Percentiles rank a stretch among this genome's conserved stretches.
These are phyloP conservation scores for Halesus radiatus DNA, from an alignment of 1,140 invertebrate species.

Conservation along the genomic window DNA sequence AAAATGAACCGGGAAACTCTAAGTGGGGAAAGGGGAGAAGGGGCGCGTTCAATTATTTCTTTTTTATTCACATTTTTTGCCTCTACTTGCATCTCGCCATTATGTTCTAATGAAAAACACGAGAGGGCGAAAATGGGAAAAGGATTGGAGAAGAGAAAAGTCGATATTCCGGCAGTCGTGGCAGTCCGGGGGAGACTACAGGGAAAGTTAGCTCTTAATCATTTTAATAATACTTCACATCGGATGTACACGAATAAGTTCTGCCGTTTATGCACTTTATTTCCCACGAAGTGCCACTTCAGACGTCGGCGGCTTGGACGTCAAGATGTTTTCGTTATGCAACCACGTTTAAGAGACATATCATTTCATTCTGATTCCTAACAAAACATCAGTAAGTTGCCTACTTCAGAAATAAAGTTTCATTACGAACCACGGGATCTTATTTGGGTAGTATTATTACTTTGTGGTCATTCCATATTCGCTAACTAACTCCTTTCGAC, in stretches of 20 bases:
- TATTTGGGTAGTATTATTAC: too few species aligned
- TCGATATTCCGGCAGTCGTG: constrained; percentile 21
- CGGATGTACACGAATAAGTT: constrained; percentile 16
- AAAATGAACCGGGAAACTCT: constrained; percentile 45
- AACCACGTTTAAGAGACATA: too few species aligned
- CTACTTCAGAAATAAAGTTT: too few species aligned
- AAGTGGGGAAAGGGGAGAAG: constrained; percentile 28
- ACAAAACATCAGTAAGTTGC: too few species aligned
- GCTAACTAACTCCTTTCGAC: too few species aligned
- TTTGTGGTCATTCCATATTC: too few species aligned
- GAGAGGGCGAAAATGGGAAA: constrained; percentile 33
- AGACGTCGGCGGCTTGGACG: neutral
- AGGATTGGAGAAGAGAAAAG: constrained; percentile 42
- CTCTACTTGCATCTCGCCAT: constrained; percentile 47
- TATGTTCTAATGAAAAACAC: constrained; percentile 49
- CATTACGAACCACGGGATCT: too few species aligned
- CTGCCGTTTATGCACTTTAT: constrained; percentile 1
- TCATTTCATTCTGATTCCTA: too few species aligned
- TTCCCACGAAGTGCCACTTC: neutral
- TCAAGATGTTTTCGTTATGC: too few species aligned
- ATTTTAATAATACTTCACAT: constrained; percentile 36
- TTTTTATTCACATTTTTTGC: constrained; percentile 53
- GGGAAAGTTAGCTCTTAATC: constrained; percentile 26
- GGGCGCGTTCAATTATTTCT: constrained; percentile 55
- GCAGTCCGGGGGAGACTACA: neutral